A percentile compares a stretch with the other conserved stretches of the same genome.
Evolutionary conservation across 2,113 vertebrate species (phyloP).

Genomic region (Lethenteron camtschaticum): DNA sequence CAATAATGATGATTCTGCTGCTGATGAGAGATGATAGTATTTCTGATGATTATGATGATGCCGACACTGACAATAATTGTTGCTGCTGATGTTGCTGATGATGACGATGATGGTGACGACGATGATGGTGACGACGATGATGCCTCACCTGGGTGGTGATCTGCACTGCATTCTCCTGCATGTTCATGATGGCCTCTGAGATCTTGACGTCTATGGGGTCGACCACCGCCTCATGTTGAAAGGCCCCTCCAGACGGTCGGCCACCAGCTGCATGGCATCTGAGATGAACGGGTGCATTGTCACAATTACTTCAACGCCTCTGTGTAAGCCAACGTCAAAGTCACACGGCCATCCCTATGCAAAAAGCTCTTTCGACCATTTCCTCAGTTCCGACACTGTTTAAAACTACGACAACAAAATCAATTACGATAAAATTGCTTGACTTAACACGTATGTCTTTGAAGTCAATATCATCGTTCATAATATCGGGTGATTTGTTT

Average conservation of each 20-base stretch:
- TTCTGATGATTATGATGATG: background rate
- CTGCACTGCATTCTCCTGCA: constrained; percentile 94
- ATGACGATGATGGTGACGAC: background rate
- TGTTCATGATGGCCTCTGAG: constrained; percentile 94
- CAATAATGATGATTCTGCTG: background rate
- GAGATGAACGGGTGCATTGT: constrained; percentile 7
- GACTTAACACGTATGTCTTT: no score
- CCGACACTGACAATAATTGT: background rate
- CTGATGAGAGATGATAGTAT: background rate
- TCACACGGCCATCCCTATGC: no score
- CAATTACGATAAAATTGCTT: no score
- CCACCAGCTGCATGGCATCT: constrained; percentile 77
- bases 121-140: background rate
- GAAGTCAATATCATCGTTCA: no score
- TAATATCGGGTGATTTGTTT: no score
- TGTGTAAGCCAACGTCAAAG: no score
- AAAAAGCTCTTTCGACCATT: no score
- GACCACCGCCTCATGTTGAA: constrained; percentile 94
- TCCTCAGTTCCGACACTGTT: no score
- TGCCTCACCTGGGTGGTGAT: constrained; percentile 66
- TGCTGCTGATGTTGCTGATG: background rate
- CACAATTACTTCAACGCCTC: background rate
- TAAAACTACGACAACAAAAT: no score
- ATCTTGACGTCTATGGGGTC: constrained; percentile 94
- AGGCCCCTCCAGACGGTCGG: constrained; percentile 69